Conservation (phyloP, 2,113 vertebrate species). For the Oryzias woworae region DNA sequence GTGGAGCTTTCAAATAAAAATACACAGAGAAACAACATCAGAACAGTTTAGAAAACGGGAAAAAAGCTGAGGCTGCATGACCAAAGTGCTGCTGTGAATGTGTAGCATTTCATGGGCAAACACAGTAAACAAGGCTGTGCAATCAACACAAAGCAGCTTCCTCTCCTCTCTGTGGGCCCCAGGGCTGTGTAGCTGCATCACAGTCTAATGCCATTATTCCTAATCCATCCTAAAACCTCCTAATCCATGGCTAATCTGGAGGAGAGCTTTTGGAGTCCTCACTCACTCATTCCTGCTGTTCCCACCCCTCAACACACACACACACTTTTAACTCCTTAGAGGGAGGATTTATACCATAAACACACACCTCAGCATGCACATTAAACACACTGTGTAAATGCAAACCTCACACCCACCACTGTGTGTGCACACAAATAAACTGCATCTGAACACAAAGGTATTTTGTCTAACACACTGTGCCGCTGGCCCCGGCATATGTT, state of each 20-base stretch:
- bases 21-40: constrained; percentile 1
- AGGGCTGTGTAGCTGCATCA: constrained; percentile 62
- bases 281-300: constrained; percentile 67
- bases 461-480: constrained; percentile 32
- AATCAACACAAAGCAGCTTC: constrained; percentile 63
- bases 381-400: constrained; percentile 43
- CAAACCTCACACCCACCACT: constrained; percentile 39
- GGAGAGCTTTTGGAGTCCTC: constrained; percentile 73
- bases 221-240: constrained; percentile 76
- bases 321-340: constrained; percentile 46
- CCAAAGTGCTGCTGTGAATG: constrained; percentile 30
- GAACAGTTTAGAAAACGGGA: constrained; percentile 18
- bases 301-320: constrained; percentile 54
- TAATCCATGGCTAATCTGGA: constrained; percentile 77
- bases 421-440: constrained; percentile 29
- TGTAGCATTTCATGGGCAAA: constrained; percentile 30
- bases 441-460: constrained; percentile 38
- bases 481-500: constrained; percentile 66
- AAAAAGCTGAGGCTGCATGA: constrained; percentile 16
- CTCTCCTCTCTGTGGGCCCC: constrained; percentile 61
- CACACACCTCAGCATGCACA: constrained; percentile 37
- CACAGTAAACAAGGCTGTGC: constrained; percentile 35
- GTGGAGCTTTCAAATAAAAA: constrained; percentile 7
- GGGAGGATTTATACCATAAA: constrained; percentile 58
- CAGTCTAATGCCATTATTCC: constrained; percentile 78